Conservation (phyloP, 2,113 vertebrate genomes). For the Mystacornis crossleyi region DNA sequence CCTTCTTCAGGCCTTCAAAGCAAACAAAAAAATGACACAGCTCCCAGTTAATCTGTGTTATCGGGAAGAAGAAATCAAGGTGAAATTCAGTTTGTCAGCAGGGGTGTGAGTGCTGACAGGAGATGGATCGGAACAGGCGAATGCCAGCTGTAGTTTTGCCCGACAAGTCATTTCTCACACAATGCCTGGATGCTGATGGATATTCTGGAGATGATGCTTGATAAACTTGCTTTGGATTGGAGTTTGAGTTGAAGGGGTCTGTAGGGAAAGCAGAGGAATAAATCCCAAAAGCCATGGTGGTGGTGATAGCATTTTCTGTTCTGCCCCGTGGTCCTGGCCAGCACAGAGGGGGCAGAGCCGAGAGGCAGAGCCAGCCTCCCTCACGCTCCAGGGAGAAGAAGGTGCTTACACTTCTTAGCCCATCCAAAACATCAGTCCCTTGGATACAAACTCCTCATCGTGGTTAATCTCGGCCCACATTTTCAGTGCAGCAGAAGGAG, state of each 20-base stretch:
- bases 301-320: conserved; percentile 45
- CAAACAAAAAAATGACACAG: not conserved
- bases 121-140: not conserved
- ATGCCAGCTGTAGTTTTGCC: not conserved
- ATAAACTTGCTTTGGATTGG: conserved; percentile 75
- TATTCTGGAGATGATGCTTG: conserved; percentile 75
- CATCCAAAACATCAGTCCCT: not conserved
- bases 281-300: conserved; percentile 65
- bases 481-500: not conserved
- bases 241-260: conserved; percentile 67
- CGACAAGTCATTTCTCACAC: not conserved
- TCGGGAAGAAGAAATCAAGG: conserved; percentile 13
- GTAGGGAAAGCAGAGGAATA: conserved; percentile 75
- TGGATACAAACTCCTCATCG: not conserved
- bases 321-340: conserved; percentile 65
- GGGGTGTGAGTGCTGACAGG: not conserved
- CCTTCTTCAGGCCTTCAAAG: not conserved
- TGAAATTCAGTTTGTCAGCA: not conserved
- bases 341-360: conserved; percentile 68
- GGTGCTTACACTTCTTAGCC: not conserved
- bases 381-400: not conserved
- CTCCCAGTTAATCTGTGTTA: not conserved
- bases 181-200: conserved; percentile 76
- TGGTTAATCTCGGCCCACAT: not conserved
- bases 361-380: conserved; percentile 58